phyloP scores from a whole-genome alignment of 2,113 vertebrate genomes.

The Camelus bactrianus region DNA sequence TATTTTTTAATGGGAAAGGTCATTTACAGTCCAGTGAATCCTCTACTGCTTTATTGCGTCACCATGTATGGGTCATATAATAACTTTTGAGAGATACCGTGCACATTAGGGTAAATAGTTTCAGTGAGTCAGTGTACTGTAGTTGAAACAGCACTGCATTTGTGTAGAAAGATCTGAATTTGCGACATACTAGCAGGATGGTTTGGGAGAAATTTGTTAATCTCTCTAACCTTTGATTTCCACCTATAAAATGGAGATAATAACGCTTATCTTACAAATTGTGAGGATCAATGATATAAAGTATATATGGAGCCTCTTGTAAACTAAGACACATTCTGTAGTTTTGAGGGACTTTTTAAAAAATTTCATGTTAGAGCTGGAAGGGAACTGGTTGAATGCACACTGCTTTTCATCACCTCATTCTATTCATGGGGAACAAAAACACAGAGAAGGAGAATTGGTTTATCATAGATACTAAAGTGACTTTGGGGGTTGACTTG shows the following conservation, averaged over 20 bases:
- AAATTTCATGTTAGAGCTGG: not conserved
- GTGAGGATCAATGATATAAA: not conserved
- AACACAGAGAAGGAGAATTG: not conserved
- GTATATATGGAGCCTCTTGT: not conserved
- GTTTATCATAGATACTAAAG: not conserved
- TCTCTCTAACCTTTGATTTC: not conserved
- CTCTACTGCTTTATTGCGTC: not conserved
- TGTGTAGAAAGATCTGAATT: slow-evolving; percentile 24
- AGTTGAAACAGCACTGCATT: not conserved
- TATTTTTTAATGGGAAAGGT: slow-evolving; percentile 16
- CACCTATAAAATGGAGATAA: not conserved
- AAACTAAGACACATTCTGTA: not conserved
- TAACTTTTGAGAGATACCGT: not conserved
- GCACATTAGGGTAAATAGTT: not conserved
- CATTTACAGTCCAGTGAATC: not conserved
- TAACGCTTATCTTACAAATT: not conserved
- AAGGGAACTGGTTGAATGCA: not conserved
- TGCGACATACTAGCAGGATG: not conserved
- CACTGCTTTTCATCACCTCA: not conserved
- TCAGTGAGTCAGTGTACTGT: not conserved
- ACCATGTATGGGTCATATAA: not conserved
- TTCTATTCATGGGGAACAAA: not conserved
- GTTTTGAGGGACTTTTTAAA: not conserved
- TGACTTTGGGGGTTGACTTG: not conserved
- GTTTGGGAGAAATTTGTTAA: slow-evolving; percentile 9